Conservation (phyloP, 2,797 vertebrate genomes). For the Thripadectes ignobilis region DNA sequence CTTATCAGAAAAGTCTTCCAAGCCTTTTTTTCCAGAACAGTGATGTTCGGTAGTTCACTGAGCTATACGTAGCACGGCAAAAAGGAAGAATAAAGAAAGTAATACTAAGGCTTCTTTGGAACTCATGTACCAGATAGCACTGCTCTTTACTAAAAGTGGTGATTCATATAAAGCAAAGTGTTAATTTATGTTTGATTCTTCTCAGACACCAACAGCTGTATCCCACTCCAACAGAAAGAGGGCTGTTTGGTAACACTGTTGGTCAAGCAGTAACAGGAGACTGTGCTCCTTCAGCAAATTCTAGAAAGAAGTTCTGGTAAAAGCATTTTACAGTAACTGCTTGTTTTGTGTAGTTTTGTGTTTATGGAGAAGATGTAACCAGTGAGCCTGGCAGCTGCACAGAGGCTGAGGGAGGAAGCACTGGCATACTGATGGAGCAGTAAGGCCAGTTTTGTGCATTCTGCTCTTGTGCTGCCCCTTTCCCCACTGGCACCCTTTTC, state of each 20-base stretch:
- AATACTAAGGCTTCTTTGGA: background rate
- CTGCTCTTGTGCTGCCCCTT: accelerated
- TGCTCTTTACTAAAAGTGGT: background rate
- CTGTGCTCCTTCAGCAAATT: background rate
- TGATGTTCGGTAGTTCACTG: background rate
- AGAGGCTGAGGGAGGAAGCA: background rate
- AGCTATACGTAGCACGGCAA: background rate
- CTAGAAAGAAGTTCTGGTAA: background rate
- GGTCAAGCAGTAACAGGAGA: background rate
- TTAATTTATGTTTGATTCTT: background rate
- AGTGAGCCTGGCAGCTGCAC: background rate
- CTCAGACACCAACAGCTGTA: background rate
- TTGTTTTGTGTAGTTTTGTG: background rate
- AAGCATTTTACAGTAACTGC: background rate
- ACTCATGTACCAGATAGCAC: background rate
- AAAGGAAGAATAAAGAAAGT: background rate
- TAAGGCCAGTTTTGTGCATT: background rate
- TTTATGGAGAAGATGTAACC: background rate
- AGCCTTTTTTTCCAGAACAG: background rate
- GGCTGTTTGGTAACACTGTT: background rate
- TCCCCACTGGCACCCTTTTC: background rate
- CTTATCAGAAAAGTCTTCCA: background rate
- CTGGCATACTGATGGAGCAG: accelerated
- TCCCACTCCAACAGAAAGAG: background rate
- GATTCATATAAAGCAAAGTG: background rate